phyloP scores from a whole-genome alignment of 2,113 vertebrate genomes.

The Sminthopsis crassicaudata region DNA sequence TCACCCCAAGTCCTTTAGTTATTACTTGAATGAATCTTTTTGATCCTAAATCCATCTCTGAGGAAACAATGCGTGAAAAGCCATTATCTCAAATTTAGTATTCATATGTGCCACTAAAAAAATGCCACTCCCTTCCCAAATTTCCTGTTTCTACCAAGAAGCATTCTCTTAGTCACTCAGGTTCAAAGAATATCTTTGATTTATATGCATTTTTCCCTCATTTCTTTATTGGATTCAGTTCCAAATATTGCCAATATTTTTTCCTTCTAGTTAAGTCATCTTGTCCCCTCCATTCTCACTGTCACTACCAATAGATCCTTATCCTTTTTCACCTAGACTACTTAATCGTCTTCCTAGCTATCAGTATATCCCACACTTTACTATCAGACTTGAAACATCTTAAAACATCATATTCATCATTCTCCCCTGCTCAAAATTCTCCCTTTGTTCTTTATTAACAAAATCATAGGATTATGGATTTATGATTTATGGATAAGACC shows the following conservation, averaged over 20 bases:
- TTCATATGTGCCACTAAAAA: neutral
- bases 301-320: neutral
- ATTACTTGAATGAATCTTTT: neutral
- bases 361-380: neutral
- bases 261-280: neutral
- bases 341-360: neutral
- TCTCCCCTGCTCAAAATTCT: neutral
- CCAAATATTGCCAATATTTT: neutral
- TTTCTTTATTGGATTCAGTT: neutral
- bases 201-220: neutral
- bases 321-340: neutral
- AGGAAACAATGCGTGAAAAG: neutral
- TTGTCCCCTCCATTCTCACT: neutral
- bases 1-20: neutral
- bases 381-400: neutral
- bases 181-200: neutral
- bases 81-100: neutral
- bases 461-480: neutral
- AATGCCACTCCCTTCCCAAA: neutral
- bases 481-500: neutral
- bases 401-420: neutral
- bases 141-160: neutral
- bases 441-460: neutral
- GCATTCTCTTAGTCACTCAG: neutral
- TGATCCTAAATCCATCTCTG: neutral